phyloP scores from a whole-genome alignment of 2,113 vertebrate species.

The Raja brachyura region DNA sequence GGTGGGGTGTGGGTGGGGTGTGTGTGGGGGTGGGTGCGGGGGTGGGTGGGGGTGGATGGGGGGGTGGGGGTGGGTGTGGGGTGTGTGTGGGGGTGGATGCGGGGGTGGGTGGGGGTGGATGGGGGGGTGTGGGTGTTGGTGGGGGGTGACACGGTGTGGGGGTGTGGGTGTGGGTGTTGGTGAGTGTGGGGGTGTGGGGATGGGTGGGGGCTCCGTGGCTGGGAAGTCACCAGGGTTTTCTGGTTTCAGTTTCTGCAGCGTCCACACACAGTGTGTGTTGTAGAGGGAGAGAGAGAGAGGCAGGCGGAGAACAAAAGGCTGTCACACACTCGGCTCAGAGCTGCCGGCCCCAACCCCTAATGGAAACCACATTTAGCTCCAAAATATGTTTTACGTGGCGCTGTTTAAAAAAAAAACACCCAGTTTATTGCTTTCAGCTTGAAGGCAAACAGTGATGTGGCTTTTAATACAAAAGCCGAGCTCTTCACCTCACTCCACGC shows the following conservation, averaged over 20 bases:
- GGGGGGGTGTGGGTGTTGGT: no score
- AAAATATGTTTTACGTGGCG: slow-evolving; percentile 71
- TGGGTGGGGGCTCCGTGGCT: no score
- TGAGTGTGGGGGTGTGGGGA: no score
- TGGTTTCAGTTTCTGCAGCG: slow-evolving; percentile 35
- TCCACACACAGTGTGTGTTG: slow-evolving; percentile 44
- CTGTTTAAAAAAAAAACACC: slow-evolving; percentile 46
- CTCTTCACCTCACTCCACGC: slow-evolving; percentile 30
- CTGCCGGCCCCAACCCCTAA: slow-evolving; percentile 63
- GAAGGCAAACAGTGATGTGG: slow-evolving; percentile 42
- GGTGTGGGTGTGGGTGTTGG: no score
- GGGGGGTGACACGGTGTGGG: no score
- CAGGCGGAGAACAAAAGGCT: slow-evolving; percentile 61
- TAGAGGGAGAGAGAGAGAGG: slow-evolving; percentile 47
- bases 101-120: no score
- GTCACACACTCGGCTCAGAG: slow-evolving; percentile 65
- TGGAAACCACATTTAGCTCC: slow-evolving; percentile 74
- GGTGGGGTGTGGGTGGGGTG: no score
- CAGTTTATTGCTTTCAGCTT: slow-evolving; percentile 49
- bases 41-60: no score
- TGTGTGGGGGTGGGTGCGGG: no score
- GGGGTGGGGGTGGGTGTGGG: no score
- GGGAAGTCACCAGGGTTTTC: slow-evolving; percentile 40
- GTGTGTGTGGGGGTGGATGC: no score
- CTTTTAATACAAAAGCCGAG: background rate